Evolutionary conservation across 2,113 vertebrate genomes (phyloP).

Genomic region (Peromyscus maniculatus): DNA sequence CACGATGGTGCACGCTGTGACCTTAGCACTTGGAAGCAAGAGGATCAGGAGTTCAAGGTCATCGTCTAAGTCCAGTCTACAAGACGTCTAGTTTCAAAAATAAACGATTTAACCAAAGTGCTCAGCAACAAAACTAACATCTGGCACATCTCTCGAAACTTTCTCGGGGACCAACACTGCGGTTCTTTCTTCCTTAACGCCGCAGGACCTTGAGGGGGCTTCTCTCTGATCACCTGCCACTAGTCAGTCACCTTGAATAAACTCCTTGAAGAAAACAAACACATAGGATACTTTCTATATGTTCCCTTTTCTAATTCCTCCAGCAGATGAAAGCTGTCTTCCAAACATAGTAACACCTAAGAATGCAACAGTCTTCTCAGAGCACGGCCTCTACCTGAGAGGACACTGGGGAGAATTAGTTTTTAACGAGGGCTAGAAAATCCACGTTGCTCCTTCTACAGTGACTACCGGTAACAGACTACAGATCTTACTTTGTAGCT

Average conservation of each 20-base stretch:
- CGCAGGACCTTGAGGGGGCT: no score
- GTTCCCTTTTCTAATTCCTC: background rate
- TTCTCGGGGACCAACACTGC: background rate
- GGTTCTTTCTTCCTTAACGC: background rate
- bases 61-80: background rate
- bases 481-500: background rate
- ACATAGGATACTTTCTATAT: background rate
- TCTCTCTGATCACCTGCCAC: background rate
- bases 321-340: background rate
- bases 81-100: background rate
- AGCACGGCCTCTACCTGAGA: background rate
- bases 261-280: background rate
- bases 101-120: background rate
- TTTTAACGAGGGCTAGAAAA: background rate
- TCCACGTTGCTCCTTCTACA: background rate
- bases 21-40: background rate
- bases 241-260: background rate
- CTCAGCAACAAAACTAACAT: background rate
- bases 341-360: background rate
- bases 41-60: background rate
- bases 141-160: background rate
- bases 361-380: background rate
- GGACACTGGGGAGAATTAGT: background rate
- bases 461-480: background rate
- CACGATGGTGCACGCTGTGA: background rate